Evolutionary conservation across 2,888 invertebrate genomes (phyloP), one percentile per base, ranked within the genome.

Genomic region (Sceliomorpha sp.): DNA sequence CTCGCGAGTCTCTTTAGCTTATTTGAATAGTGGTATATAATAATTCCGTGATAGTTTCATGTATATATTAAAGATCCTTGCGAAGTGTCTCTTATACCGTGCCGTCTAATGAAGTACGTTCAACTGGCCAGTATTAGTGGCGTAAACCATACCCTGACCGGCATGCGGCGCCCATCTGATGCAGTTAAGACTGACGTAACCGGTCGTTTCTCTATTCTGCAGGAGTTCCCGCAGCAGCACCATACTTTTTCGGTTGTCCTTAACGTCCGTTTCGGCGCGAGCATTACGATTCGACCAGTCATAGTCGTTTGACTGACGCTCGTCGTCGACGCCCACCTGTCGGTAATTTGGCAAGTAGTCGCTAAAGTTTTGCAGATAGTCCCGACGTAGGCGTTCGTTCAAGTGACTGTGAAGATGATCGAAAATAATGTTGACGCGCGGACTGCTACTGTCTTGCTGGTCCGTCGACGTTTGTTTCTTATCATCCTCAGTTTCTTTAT

Each of bases 141-240:
- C 96, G 87, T 95, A 96, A 44, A 95, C 93, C 56, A 96, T 90
- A 1, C 96, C 96, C 83, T 95, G 94, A 0, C 96, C 96, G 0
- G 95, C 92, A 39, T 92, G 91, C 0, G 96, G 96, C 51, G 95
- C 91, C 96, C 96, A 96, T 51, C 94, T 91, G 48, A 95, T 93
- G 79, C 95, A 95, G 89, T 96, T 96, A 37, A 96, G 91, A 84
- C 94, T 94, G 55, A 93, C 92, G 79, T 93, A 92, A 40, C 91
- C 91, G 36, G 91, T 84, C n/a, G 86, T 88, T 36, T 89, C 90
- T 72, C 91, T 91, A 73, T 89, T 91, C 77, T 93, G 93, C 78
- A 93, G 91, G 69, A 95, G 87, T 79, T 93, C 92, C 69, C 93
- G 90, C 50, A 94, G 89, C 5, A 92, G 90, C 9, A 91, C 88